Evolutionary conservation across 2,888 invertebrate species (phyloP).

Genomic region (Nudaria mundana): DNA sequence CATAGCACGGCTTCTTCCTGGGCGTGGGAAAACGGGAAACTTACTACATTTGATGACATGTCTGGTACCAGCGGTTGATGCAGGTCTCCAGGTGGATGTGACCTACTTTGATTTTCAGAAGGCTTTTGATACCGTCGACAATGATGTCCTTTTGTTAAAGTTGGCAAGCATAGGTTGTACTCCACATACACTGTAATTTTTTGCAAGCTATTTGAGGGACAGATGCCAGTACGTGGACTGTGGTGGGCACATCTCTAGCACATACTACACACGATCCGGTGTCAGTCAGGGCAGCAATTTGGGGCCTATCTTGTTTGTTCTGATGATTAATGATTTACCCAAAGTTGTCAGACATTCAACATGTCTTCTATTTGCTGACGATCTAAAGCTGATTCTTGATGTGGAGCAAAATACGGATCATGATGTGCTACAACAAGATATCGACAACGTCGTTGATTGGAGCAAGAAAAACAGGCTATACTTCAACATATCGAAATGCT

Average conservation of each 20-base stretch:
- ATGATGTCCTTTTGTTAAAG: conserved; percentile 1
- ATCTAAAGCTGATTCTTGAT: neutral
- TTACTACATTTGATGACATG: conserved; percentile 4
- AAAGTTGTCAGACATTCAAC: neutral
- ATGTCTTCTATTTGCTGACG: conserved; percentile 6
- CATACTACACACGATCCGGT: conserved; percentile 4
- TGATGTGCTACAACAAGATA: neutral
- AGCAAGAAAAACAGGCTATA: neutral
- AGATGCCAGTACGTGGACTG: conserved; percentile 7
- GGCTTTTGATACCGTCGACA: conserved; percentile 3
- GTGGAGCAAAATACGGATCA: neutral
- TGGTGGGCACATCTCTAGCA: neutral
- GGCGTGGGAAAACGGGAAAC: neutral
- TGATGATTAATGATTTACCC: conserved; percentile 5
- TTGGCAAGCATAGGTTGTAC: conserved; percentile 1
- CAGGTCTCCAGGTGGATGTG: conserved; percentile 1
- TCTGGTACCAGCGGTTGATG: conserved; percentile 2
- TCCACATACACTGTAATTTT: conserved; percentile 1
- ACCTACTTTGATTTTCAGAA: conserved; percentile 8
- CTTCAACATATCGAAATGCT: conserved; percentile 3
- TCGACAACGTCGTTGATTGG: neutral
- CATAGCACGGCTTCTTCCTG: neutral
- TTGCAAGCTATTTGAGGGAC: conserved; percentile 1
- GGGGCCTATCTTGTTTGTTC: conserved; percentile 1
- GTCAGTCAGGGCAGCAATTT: conserved; percentile 4